Percentiles rank a stretch among this genome's conserved stretches.
These are phyloP conservation scores for Temnothorax curvispinosus DNA, from an alignment of 1,140 invertebrate genomes.

Conservation along the genomic window DNA sequence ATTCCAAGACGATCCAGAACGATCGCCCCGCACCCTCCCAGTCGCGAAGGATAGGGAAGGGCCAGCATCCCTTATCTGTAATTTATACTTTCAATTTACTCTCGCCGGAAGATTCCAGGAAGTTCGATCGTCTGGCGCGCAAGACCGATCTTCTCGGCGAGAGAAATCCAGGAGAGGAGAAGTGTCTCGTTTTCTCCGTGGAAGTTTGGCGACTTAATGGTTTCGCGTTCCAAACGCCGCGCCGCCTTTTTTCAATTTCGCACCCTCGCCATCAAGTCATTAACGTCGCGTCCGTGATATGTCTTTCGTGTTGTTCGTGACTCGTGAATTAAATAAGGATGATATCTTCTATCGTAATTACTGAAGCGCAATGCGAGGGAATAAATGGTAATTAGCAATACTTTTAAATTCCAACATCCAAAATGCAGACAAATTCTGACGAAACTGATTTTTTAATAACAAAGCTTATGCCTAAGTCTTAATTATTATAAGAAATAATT, in stretches of 20 bases:
- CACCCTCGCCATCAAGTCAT: constrained; percentile 32
- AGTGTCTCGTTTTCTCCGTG: constrained; percentile 10
- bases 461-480: not conserved
- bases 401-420: not conserved
- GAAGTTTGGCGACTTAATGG: constrained; percentile 57
- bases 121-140: constrained; percentile 52
- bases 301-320: not conserved
- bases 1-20: constrained; percentile 40
- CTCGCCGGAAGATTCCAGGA: constrained; percentile 47
- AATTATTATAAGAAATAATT: not conserved
- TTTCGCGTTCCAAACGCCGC: constrained; percentile 22
- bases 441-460: too few relatives aligned
- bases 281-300: constrained; percentile 39
- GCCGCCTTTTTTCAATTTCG: constrained; percentile 38
- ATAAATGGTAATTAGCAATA: constrained; percentile 12
- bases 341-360: not conserved
- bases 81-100: constrained; percentile 85
- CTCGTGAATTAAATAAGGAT: constrained; percentile 44
- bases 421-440: not conserved
- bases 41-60: constrained; percentile 24
- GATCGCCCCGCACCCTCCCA: not conserved
- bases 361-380: not conserved
- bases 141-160: constrained; percentile 7
- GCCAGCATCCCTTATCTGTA: constrained; percentile 79
- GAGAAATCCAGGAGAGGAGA: constrained; percentile 39